Evolutionary conservation across 2,113 vertebrate genomes (phyloP), one percentile per base, ranked within the genome.

Genomic region (Tapirus terrestris): DNA sequence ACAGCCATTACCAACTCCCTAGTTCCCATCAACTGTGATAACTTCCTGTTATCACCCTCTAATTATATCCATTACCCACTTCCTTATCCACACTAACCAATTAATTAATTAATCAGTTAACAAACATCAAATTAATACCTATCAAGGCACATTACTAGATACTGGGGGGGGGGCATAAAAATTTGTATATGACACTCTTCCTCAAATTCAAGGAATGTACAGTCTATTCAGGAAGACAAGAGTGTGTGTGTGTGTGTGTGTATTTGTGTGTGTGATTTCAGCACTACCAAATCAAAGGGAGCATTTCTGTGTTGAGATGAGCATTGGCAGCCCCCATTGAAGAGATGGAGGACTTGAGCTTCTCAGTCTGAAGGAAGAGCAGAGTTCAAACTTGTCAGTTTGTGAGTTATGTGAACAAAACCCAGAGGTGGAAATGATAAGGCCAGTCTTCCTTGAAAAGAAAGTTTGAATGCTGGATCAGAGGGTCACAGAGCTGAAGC

Each of bases 101-200:
- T 67, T 81, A 92, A 92, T 88, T 72, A 96, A 83, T 80, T 91
- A 81, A 85, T 72, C 53, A 94, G n/a, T 81, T 94, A 93, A 81
- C 9, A 90, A 95, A 94, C 39, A 94, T 75, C 27, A 25, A 85
- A 63, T 88, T 77, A 77, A 83, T 72, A 92, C 21, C 27, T 65
- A 90, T 31, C 31, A 88, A 81, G 58, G 33, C n/a, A 76, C 29
- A 75, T 18, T 43, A 60, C 12, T 89, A 79, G 58, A 92, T 79
- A 51, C 20, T 72, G 31, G n/a, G 63, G 12, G 27, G 18, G 25
- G 12, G 21, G 21, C 17, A 84, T 23, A 63, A 73, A 84, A 93
- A 51, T 4, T 80, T 8, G 17, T 43, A 58, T 65, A 76, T 65
- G 33, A 70, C 3, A 51, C 3, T 56, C 6, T 79, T 68, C 33